Base-by-base conservation (phyloP, 2,797 vertebrate species). In the Gambelia wislizenii region DNA sequence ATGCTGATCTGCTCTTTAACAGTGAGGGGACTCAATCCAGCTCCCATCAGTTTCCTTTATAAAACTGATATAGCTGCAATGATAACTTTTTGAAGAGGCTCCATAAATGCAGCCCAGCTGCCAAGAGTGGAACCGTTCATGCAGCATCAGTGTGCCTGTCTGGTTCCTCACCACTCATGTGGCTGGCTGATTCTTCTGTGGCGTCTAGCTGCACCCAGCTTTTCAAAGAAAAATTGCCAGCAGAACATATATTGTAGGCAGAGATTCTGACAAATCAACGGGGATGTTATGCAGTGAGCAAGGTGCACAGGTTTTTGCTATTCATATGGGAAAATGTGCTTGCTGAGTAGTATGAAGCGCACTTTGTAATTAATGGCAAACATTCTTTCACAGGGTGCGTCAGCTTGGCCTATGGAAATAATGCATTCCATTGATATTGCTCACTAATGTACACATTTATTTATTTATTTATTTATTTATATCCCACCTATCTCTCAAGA, bases 311-410 rank as follows among this genome's bases (percentile, higher is more conserved):
- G 49, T 4, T n/a, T 64, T 75, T 88, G 25, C 12, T 2, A 33
- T 76, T 74, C 6, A n/a, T 47, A 77, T 77, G 59, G 72, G n/a
- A 83, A 88, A 52, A n/a, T 13, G n/a, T 22, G 72, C 44, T 25
- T 52, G 42, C 20, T 83, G 87, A 76, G 47, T 61, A 76, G 47
- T 30, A 83, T 39, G 56, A 74, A 75, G 8, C 8, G 20, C 30
- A 7, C 70, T 84, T 83, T 83, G 18, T 81, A 77, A 49, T 39
- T 81, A 84, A 49, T 39, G 18, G 67, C 27, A 27, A n/a, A 83
- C 9, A 18, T 83, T 74, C 81, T 88, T 83, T 88, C 72, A 64
- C 70, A 76, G 42, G 70, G 87, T 54, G 80, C 47, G 42, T 88
- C 72, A 77, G 8, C 25, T 52, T 64, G 33, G 27, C 81, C 59